Evolutionary conservation across 2,797 vertebrate genomes (phyloP).

Genomic region (Ptychadena robeensis): DNA sequence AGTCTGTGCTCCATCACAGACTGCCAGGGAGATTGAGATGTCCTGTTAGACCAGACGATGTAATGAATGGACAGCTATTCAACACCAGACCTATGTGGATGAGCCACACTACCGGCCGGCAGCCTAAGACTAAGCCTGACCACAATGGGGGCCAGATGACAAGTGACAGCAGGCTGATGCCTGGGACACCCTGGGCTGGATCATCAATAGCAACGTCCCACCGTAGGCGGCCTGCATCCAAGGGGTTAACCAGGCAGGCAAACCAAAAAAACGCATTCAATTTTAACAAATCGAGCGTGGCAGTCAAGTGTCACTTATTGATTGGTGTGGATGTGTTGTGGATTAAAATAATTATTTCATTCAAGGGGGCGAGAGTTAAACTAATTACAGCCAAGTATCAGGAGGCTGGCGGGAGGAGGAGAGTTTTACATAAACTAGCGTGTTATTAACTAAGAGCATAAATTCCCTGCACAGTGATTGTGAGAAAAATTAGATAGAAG

Average conservation of each 20-base stretch:
- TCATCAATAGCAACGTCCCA: too few species aligned
- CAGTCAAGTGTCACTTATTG: conserved; percentile 48
- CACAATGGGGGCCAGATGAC: not conserved
- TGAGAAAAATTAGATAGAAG: not conserved
- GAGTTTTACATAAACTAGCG: conserved; percentile 28
- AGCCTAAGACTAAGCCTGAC: not conserved
- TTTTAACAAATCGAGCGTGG: conserved; percentile 20
- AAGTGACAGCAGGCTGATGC: not conserved
- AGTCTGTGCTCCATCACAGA: conserved; percentile 13
- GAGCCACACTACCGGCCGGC: conserved; percentile 8
- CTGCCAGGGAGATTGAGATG: conserved; percentile 53
- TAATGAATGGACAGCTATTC: conserved; percentile 55
- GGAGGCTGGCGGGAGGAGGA: conserved; percentile 19
- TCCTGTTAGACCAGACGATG: conserved; percentile 57
- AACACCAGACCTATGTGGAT: conserved; percentile 29
- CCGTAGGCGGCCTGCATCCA: not conserved
- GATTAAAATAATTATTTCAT: conserved; percentile 58
- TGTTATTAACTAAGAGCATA: conserved; percentile 25
- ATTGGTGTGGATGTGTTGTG: conserved; percentile 54
- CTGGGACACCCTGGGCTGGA: not conserved
- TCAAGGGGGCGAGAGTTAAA: conserved; percentile 45
- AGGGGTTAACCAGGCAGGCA: conserved; percentile 18
- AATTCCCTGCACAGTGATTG: conserved; percentile 33
- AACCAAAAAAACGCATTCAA: conserved; percentile 21
- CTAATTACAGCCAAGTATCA: conserved; percentile 57